A percentile compares a stretch with the other conserved stretches of the same genome.
phyloP scores from a whole-genome alignment of 2,113 vertebrate genomes.

The Pelecanoides urinatrix region DNA sequence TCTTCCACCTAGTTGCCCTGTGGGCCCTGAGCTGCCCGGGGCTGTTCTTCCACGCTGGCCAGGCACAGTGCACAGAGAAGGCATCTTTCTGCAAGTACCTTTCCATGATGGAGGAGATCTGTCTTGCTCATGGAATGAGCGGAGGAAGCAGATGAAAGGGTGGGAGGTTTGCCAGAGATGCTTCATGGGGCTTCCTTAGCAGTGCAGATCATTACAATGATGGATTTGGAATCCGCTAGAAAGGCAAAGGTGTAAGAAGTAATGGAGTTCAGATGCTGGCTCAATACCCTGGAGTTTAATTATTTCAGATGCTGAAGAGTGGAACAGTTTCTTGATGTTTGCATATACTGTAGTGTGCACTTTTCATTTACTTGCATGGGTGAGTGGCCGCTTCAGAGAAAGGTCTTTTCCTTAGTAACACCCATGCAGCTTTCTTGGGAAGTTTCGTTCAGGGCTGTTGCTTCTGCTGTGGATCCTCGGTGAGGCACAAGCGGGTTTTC shows the following conservation, averaged over 20 bases:
- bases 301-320: constrained; percentile 1
- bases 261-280: background rate
- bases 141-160: background rate
- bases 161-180: background rate
- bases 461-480: background rate
- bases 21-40: background rate
- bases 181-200: background rate
- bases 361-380: background rate
- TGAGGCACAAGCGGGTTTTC: background rate
- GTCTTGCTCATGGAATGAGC: background rate
- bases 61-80: background rate
- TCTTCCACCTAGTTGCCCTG: background rate
- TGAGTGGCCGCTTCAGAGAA: background rate
- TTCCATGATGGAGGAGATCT: background rate
- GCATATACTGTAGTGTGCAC: background rate
- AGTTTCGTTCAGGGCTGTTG: background rate
- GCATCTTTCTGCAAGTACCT: background rate
- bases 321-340: background rate
- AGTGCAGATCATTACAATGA: background rate
- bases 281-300: constrained; percentile 4
- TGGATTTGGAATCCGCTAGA: background rate
- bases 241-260: background rate
- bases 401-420: background rate
- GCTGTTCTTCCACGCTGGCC: background rate
- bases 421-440: background rate